Conservation (phyloP, 2,797 vertebrate genomes). For the Cyclopterus lumpus region DNA sequence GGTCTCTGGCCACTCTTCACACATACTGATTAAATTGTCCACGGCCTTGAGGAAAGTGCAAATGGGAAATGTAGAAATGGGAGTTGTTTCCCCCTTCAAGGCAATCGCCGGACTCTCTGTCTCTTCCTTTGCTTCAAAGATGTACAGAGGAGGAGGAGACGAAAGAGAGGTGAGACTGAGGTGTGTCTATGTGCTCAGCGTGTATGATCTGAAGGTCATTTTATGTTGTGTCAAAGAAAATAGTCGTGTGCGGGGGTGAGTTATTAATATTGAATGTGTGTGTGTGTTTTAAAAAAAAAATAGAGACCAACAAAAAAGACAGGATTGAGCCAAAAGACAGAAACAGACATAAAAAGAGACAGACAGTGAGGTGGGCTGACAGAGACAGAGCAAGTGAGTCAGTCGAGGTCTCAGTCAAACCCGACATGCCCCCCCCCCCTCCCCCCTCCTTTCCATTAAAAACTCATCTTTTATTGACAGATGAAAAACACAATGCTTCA, state of each 20-base stretch:
- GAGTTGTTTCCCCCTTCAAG: slow-evolving; percentile 42
- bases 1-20: slow-evolving; percentile 20
- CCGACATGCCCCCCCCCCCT: slow-evolving; percentile 2
- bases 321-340: slow-evolving; percentile 16
- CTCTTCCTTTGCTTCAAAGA: slow-evolving; percentile 19
- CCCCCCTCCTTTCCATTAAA: slow-evolving; percentile 64
- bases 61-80: slow-evolving; percentile 28
- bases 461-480: slow-evolving; percentile 75
- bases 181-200: slow-evolving; percentile 33
- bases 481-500: slow-evolving; percentile 66
- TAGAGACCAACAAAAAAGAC: slow-evolving; percentile 40
- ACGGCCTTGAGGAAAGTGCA: slow-evolving; percentile 34
- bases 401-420: slow-evolving; percentile 51
- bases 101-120: slow-evolving; percentile 33
- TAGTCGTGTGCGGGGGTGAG: slow-evolving; percentile 17
- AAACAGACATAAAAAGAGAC: slow-evolving; percentile 9
- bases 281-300: too few relatives aligned
- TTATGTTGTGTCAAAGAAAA: slow-evolving; percentile 56
- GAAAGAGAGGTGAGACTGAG: slow-evolving; percentile 32
- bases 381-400: slow-evolving; percentile 59
- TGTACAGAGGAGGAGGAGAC: slow-evolving; percentile 23
- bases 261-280: slow-evolving; percentile 56
- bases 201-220: slow-evolving; percentile 69
- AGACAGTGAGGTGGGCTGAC: slow-evolving; percentile 35
- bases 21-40: slow-evolving; percentile 54